These are phyloP conservation scores for Leptinotarsa peninsularis DNA, from an alignment of 2,888 invertebrate species.

Conservation along the genomic window DNA sequence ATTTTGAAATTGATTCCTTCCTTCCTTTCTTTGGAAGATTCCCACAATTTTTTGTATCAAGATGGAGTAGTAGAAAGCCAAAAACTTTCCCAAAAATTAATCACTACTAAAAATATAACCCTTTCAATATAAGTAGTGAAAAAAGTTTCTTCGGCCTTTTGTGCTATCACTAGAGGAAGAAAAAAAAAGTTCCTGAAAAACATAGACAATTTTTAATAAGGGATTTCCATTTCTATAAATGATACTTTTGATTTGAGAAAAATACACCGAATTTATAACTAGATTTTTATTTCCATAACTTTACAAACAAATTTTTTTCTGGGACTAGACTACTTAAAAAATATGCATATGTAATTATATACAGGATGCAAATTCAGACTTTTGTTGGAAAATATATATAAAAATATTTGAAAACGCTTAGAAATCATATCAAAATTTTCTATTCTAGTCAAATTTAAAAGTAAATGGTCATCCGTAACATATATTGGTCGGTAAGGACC, in stretches of 20 bases:
- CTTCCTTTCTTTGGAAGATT: too few species aligned
- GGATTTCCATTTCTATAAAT: too few species aligned
- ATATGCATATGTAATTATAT: constrained; percentile 6
- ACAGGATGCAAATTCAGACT: constrained; percentile 38
- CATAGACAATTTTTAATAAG: too few species aligned
- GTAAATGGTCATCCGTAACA: constrained; percentile 37
- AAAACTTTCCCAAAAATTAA: too few species aligned
- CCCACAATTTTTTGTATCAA: too few species aligned
- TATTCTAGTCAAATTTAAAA: constrained; percentile 39
- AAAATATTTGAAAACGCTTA: constrained; percentile 54
- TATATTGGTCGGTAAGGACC: constrained; percentile 48
- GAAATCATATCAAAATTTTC: constrained; percentile 44
- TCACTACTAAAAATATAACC: too few species aligned
- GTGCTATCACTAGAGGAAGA: too few species aligned
- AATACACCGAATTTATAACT: neutral
- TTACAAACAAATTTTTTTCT: neutral
- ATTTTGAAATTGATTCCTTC: too few species aligned
- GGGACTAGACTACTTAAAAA: neutral
- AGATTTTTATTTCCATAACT: constrained; percentile 1
- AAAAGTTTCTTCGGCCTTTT: too few species aligned
- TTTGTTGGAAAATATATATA: constrained; percentile 53
- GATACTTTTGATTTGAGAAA: neutral
- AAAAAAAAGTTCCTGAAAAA: too few species aligned
- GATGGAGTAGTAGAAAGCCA: too few species aligned
- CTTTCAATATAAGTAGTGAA: too few species aligned